Conservation (phyloP, 2,113 vertebrate genomes). For the Equus przewalskii region DNA sequence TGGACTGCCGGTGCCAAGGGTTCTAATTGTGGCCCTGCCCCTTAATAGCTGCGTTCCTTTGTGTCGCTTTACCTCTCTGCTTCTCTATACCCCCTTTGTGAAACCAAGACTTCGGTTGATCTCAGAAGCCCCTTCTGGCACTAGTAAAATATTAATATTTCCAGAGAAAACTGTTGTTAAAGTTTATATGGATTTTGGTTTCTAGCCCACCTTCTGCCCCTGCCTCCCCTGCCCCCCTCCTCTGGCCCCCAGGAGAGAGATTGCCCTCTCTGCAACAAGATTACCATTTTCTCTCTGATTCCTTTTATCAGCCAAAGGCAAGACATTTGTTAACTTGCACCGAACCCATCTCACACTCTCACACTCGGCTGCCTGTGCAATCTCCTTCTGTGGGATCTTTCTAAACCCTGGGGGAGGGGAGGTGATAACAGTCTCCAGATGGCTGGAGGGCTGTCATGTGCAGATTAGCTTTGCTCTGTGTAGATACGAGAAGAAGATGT, state of each 20-base stretch:
- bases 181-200: background rate
- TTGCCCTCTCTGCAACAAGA: background rate
- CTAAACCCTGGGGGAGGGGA: conserved; percentile 1
- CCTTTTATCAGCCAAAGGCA: background rate
- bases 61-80: background rate
- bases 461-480: background rate
- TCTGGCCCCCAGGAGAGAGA: background rate
- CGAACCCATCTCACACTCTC: background rate
- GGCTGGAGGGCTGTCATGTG: background rate
- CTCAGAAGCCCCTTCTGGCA: background rate
- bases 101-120: background rate
- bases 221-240: rapidly evolving
- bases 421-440: background rate
- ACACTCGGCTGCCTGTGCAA: background rate
- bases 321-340: background rate
- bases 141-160: background rate
- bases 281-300: background rate
- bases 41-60: background rate
- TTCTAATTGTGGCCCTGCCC: background rate
- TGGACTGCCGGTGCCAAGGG: background rate
- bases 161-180: background rate
- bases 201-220: background rate
- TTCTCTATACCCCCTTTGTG: background rate
- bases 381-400: background rate
- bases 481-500: background rate